Conservation (phyloP, 2,797 vertebrate genomes). For the Heteromormyrus szaboi region DNA sequence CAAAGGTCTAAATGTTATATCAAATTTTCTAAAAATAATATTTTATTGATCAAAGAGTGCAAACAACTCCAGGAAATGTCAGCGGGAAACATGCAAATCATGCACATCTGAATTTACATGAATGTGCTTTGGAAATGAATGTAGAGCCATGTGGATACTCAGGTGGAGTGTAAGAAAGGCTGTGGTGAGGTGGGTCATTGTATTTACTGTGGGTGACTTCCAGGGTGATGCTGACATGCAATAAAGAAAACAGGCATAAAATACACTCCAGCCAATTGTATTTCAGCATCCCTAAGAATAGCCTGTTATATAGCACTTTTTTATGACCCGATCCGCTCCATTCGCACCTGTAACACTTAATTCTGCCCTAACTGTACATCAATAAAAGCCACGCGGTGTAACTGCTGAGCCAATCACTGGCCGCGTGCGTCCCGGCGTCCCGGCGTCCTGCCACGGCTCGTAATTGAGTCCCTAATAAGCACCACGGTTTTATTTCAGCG, state of each 20-base stretch:
- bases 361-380: neutral
- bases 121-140: neutral
- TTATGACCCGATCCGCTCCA: neutral
- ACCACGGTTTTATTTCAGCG: neutral
- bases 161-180: neutral
- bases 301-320: neutral
- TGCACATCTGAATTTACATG: neutral
- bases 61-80: neutral
- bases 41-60: neutral
- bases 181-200: neutral
- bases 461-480: constrained; percentile 1
- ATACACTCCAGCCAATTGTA: neutral
- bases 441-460: neutral
- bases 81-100: neutral
- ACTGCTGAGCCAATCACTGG: neutral
- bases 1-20: constrained; percentile 11
- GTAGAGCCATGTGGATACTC: neutral
- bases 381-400: neutral
- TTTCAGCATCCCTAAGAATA: neutral
- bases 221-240: neutral
- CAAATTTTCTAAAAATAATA: neutral
- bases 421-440: no score
- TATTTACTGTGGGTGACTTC: neutral
- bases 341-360: neutral
- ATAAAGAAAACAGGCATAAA: neutral